A percentile compares a stretch with the other conserved stretches of the same genome.
Conservation (phyloP, 1,140 invertebrate species). For the Papilio aristodemus region DNA sequence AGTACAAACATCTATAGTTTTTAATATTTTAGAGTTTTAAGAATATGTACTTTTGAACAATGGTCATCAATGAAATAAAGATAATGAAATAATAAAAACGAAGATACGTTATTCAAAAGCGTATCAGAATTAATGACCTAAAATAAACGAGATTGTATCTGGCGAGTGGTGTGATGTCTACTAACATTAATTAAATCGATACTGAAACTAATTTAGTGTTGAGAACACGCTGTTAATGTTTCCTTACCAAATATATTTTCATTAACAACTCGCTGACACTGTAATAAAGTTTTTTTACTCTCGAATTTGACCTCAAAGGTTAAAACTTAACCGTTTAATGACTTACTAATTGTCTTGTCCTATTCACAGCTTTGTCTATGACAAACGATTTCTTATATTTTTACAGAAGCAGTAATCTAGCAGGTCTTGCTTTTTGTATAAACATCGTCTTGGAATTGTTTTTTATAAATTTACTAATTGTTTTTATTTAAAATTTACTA, state of each 20-base stretch:
- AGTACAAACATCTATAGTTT: too few relatives aligned
- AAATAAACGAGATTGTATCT: slow-evolving; percentile 18
- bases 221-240: slow-evolving; percentile 1
- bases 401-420: neutral
- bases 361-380: too few relatives aligned
- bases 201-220: slow-evolving; percentile 26
- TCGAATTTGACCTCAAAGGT: neutral
- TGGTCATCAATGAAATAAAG: neutral
- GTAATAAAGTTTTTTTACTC: neutral
- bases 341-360: too few relatives aligned
- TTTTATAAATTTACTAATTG: too few relatives aligned
- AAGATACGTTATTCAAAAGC: neutral
- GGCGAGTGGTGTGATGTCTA: slow-evolving; percentile 14
- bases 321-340: too few relatives aligned
- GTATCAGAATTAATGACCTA: neutral
- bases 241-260: slow-evolving; percentile 3
- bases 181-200: slow-evolving; percentile 30
- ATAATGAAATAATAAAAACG: neutral
- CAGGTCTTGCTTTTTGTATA: too few relatives aligned
- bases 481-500: too few relatives aligned
- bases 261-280: neutral
- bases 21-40: too few relatives aligned
- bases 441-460: too few relatives aligned
- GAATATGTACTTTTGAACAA: too few relatives aligned
- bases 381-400: neutral